phyloP scores from a whole-genome alignment of 2,888 invertebrate genomes.

The Plebejus anna region DNA sequence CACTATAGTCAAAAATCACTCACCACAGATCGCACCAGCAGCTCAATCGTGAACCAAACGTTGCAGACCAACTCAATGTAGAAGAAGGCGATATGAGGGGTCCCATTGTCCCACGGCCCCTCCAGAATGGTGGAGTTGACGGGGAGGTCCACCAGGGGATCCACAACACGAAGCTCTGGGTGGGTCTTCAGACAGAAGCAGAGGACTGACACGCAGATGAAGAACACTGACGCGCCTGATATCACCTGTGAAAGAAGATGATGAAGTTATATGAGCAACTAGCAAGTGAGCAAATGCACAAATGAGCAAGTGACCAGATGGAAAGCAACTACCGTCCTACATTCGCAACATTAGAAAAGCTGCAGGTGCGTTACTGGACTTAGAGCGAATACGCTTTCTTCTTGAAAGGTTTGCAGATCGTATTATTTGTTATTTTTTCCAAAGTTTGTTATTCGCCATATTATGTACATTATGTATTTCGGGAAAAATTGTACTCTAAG shows the following conservation, averaged over 20 bases:
- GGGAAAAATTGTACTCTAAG: too few species aligned
- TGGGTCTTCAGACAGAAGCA: slow-evolving; percentile 98
- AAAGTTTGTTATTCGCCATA: too few species aligned
- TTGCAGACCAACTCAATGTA: slow-evolving; percentile 96
- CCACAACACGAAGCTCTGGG: slow-evolving; percentile 87
- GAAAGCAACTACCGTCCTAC: too few species aligned
- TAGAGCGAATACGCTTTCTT: too few species aligned
- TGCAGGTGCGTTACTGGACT: too few species aligned
- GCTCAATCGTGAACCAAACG: slow-evolving; percentile 97
- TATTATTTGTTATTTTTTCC: too few species aligned
- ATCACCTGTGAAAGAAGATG: slow-evolving; percentile 83
- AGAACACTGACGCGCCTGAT: slow-evolving; percentile 95
- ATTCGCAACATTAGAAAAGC: too few species aligned
- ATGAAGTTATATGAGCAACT: too few species aligned
- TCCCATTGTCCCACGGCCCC: slow-evolving; percentile 75
- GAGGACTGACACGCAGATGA: slow-evolving; percentile 97
- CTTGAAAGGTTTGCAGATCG: too few species aligned
- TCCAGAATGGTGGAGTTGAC: slow-evolving; percentile 45
- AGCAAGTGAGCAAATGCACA: too few species aligned
- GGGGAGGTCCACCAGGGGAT: slow-evolving; percentile 43
- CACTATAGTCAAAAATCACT: slow-evolving; percentile 56
- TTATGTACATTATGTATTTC: too few species aligned
- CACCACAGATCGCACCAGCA: slow-evolving; percentile 92
- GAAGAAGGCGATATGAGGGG: slow-evolving; percentile 89
- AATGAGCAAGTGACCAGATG: too few species aligned